These are phyloP conservation scores for Bradypus variegatus DNA, from an alignment of 2,797 vertebrate genomes.

Conservation along the genomic window DNA sequence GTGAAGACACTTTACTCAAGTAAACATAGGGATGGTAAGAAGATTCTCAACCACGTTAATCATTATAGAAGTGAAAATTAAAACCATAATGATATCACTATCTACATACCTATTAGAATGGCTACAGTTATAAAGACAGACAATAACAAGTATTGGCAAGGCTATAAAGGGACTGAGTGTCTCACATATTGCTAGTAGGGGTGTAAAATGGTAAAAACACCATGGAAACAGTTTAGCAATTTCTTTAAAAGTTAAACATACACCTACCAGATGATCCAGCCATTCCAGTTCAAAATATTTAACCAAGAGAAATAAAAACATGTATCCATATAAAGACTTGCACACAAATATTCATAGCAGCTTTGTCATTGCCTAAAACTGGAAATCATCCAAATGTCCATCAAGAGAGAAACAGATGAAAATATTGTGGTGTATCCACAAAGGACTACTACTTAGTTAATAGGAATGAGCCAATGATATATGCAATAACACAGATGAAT, in stretches of 20 bases:
- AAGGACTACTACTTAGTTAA: slow-evolving; percentile 1
- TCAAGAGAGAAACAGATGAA: not conserved
- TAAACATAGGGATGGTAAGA: not conserved
- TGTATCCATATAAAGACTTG: not conserved
- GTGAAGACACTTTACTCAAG: not conserved
- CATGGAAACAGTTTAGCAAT: not conserved
- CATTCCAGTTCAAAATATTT: slow-evolving; percentile 18
- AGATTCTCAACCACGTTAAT: not conserved
- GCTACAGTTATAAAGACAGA: not conserved
- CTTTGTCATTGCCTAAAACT: not conserved
- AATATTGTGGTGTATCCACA: not conserved
- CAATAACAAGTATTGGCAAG: not conserved
- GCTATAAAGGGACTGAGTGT: not conserved
- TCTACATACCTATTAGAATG: not conserved
- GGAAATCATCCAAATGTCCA: not conserved
- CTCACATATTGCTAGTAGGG: not conserved
- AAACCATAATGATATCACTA: not conserved
- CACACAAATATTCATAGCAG: not conserved
- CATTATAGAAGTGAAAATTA: not conserved
- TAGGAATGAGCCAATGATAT: not conserved
- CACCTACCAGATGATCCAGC: not conserved
- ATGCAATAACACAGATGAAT: not conserved
- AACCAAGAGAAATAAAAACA: slow-evolving; percentile 16
- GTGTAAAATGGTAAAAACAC: not conserved
- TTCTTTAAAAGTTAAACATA: slow-evolving; percentile 14